Evolutionary conservation across 2,797 vertebrate genomes (phyloP).

Genomic region (Mastacembelus armatus): DNA sequence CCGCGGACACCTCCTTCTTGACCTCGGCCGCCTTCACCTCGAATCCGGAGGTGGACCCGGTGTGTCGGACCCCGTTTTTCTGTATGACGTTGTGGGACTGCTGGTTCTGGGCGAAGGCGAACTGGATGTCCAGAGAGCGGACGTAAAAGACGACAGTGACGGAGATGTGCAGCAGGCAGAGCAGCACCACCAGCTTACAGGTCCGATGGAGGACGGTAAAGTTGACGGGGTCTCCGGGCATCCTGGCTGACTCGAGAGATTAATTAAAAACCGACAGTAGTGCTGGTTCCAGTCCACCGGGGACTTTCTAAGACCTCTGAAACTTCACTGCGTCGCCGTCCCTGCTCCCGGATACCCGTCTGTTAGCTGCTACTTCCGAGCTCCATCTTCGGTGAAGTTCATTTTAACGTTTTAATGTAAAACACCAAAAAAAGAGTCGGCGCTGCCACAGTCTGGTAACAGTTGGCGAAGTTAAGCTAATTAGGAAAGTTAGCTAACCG

Average conservation of each 20-base stretch:
- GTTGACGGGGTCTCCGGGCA: conserved; percentile 69
- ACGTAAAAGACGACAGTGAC: conserved; percentile 83
- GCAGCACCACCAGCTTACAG: conserved; percentile 83
- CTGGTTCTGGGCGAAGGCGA: conserved; percentile 74
- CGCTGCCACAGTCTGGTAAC: background rate
- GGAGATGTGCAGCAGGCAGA: conserved; percentile 83
- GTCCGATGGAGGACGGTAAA: conserved; percentile 77
- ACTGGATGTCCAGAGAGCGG: conserved; percentile 71
- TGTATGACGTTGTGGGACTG: conserved; percentile 27
- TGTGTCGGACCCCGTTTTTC: accelerated
- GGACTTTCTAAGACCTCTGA: background rate
- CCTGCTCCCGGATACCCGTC: background rate
- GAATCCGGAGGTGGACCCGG: no score
- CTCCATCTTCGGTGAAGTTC: conserved; percentile 15
- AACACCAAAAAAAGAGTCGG: background rate
- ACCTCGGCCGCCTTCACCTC: no score
- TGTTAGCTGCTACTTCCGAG: conserved; percentile 26
- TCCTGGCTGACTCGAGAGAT: conserved; percentile 38
- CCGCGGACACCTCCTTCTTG: accelerated
- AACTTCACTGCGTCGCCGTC: no score
- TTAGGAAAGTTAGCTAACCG: background rate
- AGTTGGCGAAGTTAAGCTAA: background rate
- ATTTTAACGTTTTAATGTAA: background rate
- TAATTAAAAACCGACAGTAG: background rate
- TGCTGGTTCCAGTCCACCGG: background rate